phyloP scores from a whole-genome alignment of 2,888 invertebrate species.

The Mimachlamys varia region DNA sequence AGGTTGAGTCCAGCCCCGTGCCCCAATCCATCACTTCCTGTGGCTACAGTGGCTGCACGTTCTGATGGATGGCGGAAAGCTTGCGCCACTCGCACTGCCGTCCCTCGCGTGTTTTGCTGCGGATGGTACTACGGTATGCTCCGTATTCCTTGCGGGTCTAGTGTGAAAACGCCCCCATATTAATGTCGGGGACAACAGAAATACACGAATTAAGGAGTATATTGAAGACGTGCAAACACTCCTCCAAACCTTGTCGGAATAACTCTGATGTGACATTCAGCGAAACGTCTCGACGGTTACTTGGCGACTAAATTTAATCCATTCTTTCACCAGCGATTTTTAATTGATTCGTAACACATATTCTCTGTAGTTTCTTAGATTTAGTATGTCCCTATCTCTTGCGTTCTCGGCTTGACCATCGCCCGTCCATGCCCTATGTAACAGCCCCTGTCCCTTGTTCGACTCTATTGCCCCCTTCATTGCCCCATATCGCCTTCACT shows the following conservation, averaged over 20 bases:
- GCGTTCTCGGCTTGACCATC: too few relatives aligned
- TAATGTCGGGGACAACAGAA: neutral
- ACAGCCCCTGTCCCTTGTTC: too few relatives aligned
- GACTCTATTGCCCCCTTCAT: too few relatives aligned
- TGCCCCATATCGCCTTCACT: too few relatives aligned
- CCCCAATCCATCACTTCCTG: neutral
- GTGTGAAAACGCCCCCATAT: conserved; percentile 12
- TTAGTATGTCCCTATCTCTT: too few relatives aligned
- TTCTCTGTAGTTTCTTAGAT: neutral
- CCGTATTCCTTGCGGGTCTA: neutral
- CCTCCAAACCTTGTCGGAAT: neutral
- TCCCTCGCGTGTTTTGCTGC: conserved; percentile 1
- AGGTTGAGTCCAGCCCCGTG: neutral
- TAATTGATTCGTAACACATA: neutral
- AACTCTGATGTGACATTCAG: neutral
- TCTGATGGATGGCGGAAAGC: conserved; percentile 13
- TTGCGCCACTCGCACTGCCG: neutral
- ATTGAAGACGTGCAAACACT: conserved; percentile 34
- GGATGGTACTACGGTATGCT: neutral
- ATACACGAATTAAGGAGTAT: conserved; percentile 8
- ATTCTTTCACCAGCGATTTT: neutral
- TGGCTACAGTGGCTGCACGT: conserved; percentile 14
- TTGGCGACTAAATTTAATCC: neutral
- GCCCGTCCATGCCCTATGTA: too few relatives aligned
- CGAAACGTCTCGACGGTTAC: neutral